Base-by-base conservation (phyloP, 2,797 vertebrate genomes). In the Eurystomus glaucurus region DNA sequence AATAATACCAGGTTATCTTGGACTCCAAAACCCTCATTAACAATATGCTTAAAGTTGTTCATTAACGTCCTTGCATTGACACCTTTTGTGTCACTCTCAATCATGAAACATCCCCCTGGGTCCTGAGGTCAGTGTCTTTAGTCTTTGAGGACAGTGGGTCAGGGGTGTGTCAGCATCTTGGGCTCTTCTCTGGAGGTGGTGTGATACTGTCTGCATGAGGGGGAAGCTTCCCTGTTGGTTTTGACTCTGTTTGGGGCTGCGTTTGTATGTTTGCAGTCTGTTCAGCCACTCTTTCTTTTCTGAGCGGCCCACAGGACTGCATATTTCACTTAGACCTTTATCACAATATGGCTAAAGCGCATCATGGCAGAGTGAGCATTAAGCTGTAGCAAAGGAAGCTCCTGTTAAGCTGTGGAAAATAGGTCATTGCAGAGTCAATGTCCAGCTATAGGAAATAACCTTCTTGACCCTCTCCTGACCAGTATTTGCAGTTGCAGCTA, bases 21-120 rank as follows among this genome's bases (percentile, higher is more conserved):
- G 39, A 81, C 20, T 77, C 21, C 43, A 31, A 87, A 37, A 6
- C 3, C 0, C 15, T 57, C 29, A 70, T 83, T 78, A 39, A n/a
- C 10, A 14, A 15, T 46, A 17, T 17, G 12, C 52, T 85, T 90
- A 17, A 90, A 66, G 15, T 51, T 48, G 23, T 55, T 93, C n/a
- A 7, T 45, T 54, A 48, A 33, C 2, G 10, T 68, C 71, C 23
- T 90, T 88, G 64, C 39, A 22, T 4, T 0, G 6, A 33, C 10
- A 13, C 11, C 3, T 72, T 41, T 46, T 61, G 13, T 57, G 58
- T 60, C 28, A 16, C 1, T 5, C 18, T 81, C 31, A 26, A 21
- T 28, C 5, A 4, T 48, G 31, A 28, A 55, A 21, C 22, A 6
- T 71, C 5, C 0, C 0, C 5, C 12, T 43, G 15, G 5, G 21